Conservation (phyloP, 2,113 vertebrate species). For the Siniperca chuatsi region DNA sequence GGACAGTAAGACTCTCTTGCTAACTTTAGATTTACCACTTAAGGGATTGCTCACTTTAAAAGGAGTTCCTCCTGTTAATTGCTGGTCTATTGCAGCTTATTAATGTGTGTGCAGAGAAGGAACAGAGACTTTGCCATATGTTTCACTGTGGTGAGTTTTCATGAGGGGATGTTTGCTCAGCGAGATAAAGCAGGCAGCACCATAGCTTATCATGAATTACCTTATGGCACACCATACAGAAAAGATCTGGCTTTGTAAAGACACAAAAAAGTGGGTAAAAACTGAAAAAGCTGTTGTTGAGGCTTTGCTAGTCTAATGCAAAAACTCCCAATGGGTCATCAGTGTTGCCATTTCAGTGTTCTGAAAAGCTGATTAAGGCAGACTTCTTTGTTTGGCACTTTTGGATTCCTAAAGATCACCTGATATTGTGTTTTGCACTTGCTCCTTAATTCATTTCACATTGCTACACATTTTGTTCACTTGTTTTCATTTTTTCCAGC, state of each 20-base stretch:
- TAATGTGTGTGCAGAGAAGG: conserved; percentile 31
- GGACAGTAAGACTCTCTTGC: background rate
- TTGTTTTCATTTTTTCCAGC: background rate
- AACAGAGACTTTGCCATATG: conserved; percentile 29
- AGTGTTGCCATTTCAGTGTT: background rate
- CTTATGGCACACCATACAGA: background rate
- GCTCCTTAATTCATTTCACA: conserved; percentile 21
- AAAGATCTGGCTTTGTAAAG: background rate
- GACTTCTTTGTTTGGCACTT: conserved; percentile 2
- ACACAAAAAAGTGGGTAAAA: background rate
- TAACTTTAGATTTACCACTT: conserved; percentile 17
- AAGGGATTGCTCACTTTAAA: conserved; percentile 56
- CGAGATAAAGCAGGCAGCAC: conserved; percentile 33
- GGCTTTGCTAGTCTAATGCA: background rate
- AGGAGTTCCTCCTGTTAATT: conserved; percentile 17
- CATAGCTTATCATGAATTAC: conserved; percentile 10
- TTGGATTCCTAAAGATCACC: background rate
- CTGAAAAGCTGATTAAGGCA: background rate
- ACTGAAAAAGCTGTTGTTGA: background rate
- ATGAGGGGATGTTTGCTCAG: conserved; percentile 27
- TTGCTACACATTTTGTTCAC: conserved; percentile 26
- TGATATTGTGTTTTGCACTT: conserved; percentile 56
- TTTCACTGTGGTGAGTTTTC: conserved; percentile 23
- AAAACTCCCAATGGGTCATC: background rate
- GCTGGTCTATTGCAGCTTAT: conserved; percentile 29